Percentiles rank a stretch among this genome's conserved stretches.
Evolutionary conservation across 2,113 vertebrate species (phyloP).

Genomic region (Garra rufa): DNA sequence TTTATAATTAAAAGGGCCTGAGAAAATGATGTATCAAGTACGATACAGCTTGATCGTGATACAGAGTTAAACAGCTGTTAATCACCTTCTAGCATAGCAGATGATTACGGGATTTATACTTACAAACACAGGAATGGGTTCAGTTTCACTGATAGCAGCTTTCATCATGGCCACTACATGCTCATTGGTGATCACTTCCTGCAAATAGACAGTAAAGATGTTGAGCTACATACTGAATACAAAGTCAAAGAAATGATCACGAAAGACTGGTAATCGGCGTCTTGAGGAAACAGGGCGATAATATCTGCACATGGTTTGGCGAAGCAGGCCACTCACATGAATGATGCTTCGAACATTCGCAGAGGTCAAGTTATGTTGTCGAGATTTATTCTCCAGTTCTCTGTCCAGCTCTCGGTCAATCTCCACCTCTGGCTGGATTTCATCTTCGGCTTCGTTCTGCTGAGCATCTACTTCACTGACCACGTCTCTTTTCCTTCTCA

Average conservation of each 20-base stretch:
- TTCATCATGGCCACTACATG: constrained; percentile 99
- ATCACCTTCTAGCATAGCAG: neutral
- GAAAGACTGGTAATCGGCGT: no score
- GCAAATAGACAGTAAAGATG: constrained; percentile 26
- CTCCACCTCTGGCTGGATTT: constrained; percentile 72
- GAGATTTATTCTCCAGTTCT: constrained; percentile 89
- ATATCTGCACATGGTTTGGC: no score
- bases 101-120: constrained; percentile 70
- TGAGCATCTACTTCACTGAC: constrained; percentile 48
- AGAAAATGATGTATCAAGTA: neutral
- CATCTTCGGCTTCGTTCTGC: constrained; percentile 60
- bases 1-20: neutral
- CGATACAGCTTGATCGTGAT: neutral
- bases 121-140: constrained; percentile 90
- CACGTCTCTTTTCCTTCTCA: constrained; percentile 60
- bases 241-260: neutral
- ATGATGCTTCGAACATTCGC: constrained; percentile 96
- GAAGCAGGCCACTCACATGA: constrained; percentile 81
- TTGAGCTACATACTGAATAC: neutral
- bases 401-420: constrained; percentile 87
- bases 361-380: constrained; percentile 91
- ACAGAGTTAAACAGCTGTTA: neutral
- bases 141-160: constrained; percentile 92
- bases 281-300: no score
- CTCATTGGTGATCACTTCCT: constrained; percentile 98